These are phyloP conservation scores for Nemoura dubitans DNA, from an alignment of 2,888 invertebrate genomes.

Conservation along the genomic window DNA sequence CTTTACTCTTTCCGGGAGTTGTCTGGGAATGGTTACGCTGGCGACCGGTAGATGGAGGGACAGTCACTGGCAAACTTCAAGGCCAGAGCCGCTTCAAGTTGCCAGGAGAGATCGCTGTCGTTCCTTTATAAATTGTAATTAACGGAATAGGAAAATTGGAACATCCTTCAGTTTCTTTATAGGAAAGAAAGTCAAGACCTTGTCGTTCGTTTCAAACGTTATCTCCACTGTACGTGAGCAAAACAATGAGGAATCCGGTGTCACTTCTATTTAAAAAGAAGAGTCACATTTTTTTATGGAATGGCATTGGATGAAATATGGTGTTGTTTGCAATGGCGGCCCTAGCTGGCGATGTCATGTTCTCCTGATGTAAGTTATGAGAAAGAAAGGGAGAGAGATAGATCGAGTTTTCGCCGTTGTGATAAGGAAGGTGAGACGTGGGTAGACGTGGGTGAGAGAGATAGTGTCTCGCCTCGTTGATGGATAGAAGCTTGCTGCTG, in stretches of 20 bases:
- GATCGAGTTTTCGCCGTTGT: conserved; percentile 1
- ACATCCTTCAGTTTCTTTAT: neutral
- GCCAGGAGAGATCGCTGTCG: neutral
- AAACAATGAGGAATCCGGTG: neutral
- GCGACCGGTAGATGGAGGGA: neutral
- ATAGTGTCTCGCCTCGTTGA: conserved; percentile 32
- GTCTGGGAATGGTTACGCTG: neutral
- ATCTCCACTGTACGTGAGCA: neutral
- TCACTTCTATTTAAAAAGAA: conserved; percentile 2
- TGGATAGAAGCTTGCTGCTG: conserved; percentile 32
- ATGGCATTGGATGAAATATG: conserved; percentile 7
- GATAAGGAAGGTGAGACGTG: conserved; percentile 15
- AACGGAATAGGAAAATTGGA: neutral
- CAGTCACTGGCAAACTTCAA: neutral
- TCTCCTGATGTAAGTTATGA: conserved; percentile 28
- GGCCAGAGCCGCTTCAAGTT: neutral
- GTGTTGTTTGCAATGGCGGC: neutral
- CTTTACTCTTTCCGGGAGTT: neutral
- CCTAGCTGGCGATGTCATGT: conserved; percentile 13
- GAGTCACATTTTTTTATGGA: neutral
- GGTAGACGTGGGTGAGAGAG: neutral
- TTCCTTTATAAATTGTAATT: neutral
- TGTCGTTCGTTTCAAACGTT: neutral
- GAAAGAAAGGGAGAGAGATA: conserved; percentile 16
- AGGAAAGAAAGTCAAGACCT: neutral